phyloP scores from a whole-genome alignment of 2,888 invertebrate genomes.

The Dorcus parallelipipedus region DNA sequence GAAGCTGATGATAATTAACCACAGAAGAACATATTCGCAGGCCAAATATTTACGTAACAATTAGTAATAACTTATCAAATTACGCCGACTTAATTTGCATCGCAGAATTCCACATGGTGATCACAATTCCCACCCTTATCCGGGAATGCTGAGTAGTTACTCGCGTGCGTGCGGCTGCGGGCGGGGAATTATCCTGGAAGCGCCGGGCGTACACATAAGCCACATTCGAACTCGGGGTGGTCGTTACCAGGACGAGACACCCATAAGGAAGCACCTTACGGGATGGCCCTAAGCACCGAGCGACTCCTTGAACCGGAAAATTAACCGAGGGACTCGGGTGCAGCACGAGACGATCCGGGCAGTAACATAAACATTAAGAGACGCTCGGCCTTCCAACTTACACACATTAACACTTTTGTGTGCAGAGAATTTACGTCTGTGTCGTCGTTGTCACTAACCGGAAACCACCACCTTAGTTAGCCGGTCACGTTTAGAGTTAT shows the following conservation, averaged over 20 bases:
- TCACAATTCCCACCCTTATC: not conserved
- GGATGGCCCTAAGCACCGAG: not conserved
- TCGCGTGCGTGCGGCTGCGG: not conserved
- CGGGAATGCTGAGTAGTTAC: not conserved
- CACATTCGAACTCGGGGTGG: not conserved
- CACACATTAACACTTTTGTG: constrained; percentile 27
- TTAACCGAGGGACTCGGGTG: constrained; percentile 2
- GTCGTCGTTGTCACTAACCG: not conserved
- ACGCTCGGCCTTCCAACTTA: constrained; percentile 22
- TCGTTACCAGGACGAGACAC: not conserved
- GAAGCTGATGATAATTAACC: too few species aligned
- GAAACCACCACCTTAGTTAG: too few species aligned
- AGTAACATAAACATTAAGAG: constrained; percentile 22
- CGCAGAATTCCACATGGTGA: not conserved
- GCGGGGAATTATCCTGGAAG: not conserved
- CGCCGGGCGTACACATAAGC: not conserved
- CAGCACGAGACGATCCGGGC: not conserved
- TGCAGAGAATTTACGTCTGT: constrained; percentile 3
- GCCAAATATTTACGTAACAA: too few species aligned
- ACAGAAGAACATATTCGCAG: too few species aligned
- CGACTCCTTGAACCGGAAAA: constrained; percentile 1
- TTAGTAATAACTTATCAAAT: too few species aligned
- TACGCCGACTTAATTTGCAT: too few species aligned
- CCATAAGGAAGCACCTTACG: constrained; percentile 3
- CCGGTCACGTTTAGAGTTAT: too few species aligned